Base-by-base conservation (phyloP, 2,113 vertebrate genomes). In the Gasterosteus nipponicus region DNA sequence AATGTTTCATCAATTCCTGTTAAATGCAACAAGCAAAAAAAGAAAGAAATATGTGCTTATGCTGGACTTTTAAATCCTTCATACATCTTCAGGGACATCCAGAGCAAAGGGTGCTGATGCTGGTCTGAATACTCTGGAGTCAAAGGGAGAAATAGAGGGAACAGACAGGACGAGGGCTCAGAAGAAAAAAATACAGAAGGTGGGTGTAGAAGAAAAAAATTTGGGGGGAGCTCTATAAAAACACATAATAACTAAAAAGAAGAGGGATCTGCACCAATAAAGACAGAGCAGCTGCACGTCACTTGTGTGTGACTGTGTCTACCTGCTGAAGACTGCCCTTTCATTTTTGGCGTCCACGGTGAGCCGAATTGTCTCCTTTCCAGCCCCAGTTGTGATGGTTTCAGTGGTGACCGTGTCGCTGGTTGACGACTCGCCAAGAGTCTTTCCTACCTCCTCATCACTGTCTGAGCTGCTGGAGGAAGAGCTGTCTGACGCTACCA, bases 401-500 rank as follows among this genome's bases (percentile, higher is more conserved):
- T 93, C 94, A 0, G 85, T 89, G 0, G 94, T 91, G 54, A 92
- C 92, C 19, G 89, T 92, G 49, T 93, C 94, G 0, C 75, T 82
- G 80, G 91, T 57, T 0, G 73, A 75, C 0, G 89, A 87, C 70
- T 80, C 90, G 0, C 35, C 3, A 38, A 38, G 35, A 38, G 69
- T 89, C 41, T 93, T 94, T 10, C 93, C 92, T 14, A 96, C 91
- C 1, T 96, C 94, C 0, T 97, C 95, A 0, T 95, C 93, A 0
- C 95, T 96, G 78, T 94, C 94, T 0, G 96, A 96, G 75, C 94
- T 94, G 3, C 93, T 95, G 0, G 96, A 96, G 70, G 95, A 97
- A 75, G 96, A 96, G 91, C 94, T 96, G 94, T 97, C 96, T 0
- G 95, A 94, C 33, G 94, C 95, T 80, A 94, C 95, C 65, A 96